phyloP scores from a whole-genome alignment of 2,113 vertebrate species.

The Melanotaenia duboulayi region DNA sequence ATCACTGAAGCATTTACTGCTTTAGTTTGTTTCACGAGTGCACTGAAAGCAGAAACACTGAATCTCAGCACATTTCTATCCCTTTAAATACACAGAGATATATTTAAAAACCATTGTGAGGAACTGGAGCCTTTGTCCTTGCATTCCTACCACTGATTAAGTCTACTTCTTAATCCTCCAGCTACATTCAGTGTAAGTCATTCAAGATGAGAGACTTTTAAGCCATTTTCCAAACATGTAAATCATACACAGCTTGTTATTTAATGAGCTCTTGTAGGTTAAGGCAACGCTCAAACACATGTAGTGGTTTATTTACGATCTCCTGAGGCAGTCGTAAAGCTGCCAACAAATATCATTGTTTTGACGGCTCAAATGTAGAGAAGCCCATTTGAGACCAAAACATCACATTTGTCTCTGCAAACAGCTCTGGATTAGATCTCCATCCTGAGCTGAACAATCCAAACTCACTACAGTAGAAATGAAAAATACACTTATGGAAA shows the following conservation, averaged over 20 bases:
- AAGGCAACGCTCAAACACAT: slow-evolving; percentile 40
- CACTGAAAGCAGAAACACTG: background rate
- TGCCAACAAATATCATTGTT: slow-evolving; percentile 45
- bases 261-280: slow-evolving; percentile 55
- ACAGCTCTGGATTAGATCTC: background rate
- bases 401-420: slow-evolving; percentile 31
- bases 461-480: background rate
- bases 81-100: background rate
- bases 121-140: background rate
- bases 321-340: slow-evolving; percentile 36
- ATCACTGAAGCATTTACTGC: slow-evolving; percentile 14
- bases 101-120: background rate
- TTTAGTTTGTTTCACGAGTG: slow-evolving; percentile 37
- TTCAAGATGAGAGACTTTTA: slow-evolving; percentile 24
- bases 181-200: slow-evolving; percentile 8
- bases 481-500: background rate
- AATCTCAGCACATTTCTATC: background rate
- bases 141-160: background rate
- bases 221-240: slow-evolving; percentile 33
- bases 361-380: slow-evolving; percentile 36
- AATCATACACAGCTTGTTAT: slow-evolving; percentile 50
- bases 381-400: slow-evolving; percentile 18
- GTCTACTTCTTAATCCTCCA: background rate
- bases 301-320: slow-evolving; percentile 28
- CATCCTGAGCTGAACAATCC: slow-evolving; percentile 11